Conservation (phyloP, 2,797 vertebrate species). For the Acanthiza pusilla region DNA sequence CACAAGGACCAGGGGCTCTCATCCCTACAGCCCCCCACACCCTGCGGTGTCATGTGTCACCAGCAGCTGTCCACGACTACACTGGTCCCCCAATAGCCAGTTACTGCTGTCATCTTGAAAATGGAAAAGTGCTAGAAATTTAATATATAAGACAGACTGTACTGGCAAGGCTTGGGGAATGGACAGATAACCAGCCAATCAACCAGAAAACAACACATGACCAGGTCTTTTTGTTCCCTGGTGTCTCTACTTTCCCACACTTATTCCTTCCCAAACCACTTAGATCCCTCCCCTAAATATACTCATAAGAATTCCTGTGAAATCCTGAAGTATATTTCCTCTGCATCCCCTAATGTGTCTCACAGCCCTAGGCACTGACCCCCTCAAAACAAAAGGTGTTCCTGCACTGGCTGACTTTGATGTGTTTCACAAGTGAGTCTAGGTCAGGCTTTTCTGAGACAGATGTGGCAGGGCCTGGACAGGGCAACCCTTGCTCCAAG, state of each 20-base stretch:
- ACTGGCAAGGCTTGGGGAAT: neutral
- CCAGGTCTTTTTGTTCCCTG: neutral
- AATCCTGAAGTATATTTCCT: neutral
- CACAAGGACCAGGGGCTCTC: neutral
- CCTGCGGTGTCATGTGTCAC: accelerated
- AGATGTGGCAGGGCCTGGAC: accelerated
- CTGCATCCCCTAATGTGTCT: neutral
- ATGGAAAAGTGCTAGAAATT: neutral
- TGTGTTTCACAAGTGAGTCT: neutral
- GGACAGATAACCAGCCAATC: neutral
- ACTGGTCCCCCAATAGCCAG: neutral
- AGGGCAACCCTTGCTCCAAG: neutral
- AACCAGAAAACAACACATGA: neutral
- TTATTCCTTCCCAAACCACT: neutral
- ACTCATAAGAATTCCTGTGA: neutral
- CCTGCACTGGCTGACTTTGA: neutral
- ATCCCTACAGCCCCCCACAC: accelerated
- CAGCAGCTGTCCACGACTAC: neutral
- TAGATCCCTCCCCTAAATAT: neutral
- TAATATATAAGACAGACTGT: neutral
- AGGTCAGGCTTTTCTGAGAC: neutral
- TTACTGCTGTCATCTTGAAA: neutral
- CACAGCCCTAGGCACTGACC: neutral
- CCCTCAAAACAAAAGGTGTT: neutral
- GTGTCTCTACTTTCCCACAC: neutral